Conservation (phyloP, 2,113 vertebrate species). For the Scophthalmus maximus region DNA sequence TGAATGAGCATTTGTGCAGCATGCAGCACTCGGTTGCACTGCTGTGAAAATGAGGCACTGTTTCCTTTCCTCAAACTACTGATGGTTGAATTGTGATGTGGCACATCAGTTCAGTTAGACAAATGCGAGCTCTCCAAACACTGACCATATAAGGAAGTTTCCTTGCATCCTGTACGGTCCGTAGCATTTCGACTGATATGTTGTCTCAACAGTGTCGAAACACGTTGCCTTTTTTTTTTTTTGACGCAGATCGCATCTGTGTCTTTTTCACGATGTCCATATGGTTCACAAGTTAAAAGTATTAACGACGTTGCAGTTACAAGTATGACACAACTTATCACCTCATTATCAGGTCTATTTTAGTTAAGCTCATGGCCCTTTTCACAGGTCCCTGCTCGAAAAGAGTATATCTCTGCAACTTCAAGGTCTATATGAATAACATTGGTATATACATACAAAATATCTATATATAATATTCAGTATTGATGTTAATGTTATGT, state of each 20-base stretch:
- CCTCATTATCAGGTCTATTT: constrained; percentile 46
- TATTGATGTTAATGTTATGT: no score
- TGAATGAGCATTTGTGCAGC: neutral
- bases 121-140: constrained; percentile 4
- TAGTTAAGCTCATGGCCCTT: neutral
- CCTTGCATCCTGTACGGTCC: neutral
- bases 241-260: neutral
- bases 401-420: neutral
- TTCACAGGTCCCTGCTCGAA: neutral
- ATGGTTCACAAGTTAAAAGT: constrained; percentile 16
- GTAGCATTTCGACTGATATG: neutral
- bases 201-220: neutral
- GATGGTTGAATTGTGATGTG: constrained; percentile 27
- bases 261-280: constrained; percentile 9
- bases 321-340: constrained; percentile 2
- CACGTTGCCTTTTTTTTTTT: neutral
- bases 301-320: neutral
- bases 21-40: no score
- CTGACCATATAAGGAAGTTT: constrained; percentile 21
- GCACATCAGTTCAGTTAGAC: constrained; percentile 21
- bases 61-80: constrained; percentile 1
- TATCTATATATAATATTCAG: no score
- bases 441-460: no score
- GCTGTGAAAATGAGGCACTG: neutral
- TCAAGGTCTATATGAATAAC: no score